Conservation (phyloP, 2,797 vertebrate genomes). For the Rhodeus uyekii region DNA sequence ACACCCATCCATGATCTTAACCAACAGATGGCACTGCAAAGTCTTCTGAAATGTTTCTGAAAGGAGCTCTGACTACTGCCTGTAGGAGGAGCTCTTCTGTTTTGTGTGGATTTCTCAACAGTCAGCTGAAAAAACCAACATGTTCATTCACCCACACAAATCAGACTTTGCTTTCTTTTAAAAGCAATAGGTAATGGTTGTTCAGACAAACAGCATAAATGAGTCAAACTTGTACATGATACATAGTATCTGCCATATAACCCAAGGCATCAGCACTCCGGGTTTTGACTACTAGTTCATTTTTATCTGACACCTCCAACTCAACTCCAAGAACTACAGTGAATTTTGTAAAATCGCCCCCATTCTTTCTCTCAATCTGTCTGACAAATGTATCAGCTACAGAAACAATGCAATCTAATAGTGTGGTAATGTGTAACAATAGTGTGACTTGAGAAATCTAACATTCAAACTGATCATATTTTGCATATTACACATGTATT, state of each 20-base stretch:
- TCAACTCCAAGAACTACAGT: neutral
- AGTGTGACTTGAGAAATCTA: neutral
- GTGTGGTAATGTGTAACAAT: neutral
- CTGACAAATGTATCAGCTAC: neutral
- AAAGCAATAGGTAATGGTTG: neutral
- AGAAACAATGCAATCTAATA: neutral
- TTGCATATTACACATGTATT: neutral
- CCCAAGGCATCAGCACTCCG: neutral
- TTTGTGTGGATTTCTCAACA: neutral
- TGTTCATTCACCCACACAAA: neutral
- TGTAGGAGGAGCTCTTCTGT: constrained; percentile 9
- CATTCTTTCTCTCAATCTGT: neutral
- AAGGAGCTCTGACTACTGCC: neutral
- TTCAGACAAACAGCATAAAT: neutral
- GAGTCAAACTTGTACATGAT: neutral
- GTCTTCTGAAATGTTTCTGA: constrained; percentile 25
- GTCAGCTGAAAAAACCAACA: neutral
- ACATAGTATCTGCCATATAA: neutral
- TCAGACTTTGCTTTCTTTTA: neutral
- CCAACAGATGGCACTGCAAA: constrained; percentile 41
- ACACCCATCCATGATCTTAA: neutral
- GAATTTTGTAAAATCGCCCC: neutral
- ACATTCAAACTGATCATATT: neutral
- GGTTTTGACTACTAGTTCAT: neutral
- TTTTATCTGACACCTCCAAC: neutral